phyloP scores from a whole-genome alignment of 2,113 vertebrate genomes.

The Empidonax alnorum region DNA sequence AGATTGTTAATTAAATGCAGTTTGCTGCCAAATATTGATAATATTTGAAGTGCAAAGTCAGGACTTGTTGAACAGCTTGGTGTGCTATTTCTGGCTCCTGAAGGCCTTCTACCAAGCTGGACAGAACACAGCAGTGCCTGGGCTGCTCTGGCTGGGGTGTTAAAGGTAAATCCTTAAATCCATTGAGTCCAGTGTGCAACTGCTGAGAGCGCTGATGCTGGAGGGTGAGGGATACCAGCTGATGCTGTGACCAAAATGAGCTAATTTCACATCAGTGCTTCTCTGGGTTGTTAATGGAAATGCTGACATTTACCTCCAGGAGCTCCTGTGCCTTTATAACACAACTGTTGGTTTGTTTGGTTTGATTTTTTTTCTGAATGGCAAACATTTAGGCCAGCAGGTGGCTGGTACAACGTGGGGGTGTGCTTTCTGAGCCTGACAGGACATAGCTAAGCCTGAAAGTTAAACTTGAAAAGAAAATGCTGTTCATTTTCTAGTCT shows the following conservation, averaged over 20 bases:
- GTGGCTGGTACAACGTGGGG: too few species aligned
- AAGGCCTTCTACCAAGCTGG: not conserved
- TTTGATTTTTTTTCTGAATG: not conserved
- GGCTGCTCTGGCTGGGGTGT: not conserved
- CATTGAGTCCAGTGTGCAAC: not conserved
- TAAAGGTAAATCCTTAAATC: not conserved
- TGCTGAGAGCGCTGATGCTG: not conserved
- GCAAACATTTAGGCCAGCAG: not conserved
- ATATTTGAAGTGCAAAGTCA: not conserved
- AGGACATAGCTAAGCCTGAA: not conserved
- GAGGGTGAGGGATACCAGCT: not conserved
- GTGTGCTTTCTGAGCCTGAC: not conserved
- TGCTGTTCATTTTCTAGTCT: not conserved
- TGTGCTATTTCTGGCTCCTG: not conserved
- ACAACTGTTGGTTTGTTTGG: not conserved
- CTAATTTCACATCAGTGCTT: not conserved
- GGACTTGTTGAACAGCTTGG: not conserved
- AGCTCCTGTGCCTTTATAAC: not conserved
- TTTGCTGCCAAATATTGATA: slow-evolving; percentile 18
- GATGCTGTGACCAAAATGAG: not conserved
- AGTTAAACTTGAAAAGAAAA: not conserved
- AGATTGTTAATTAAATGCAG: slow-evolving; percentile 48
- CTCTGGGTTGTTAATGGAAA: not conserved
- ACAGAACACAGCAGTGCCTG: not conserved
- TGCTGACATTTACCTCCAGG: not conserved